Base-by-base conservation (phyloP, 2,113 vertebrate genomes). In the Paradisaea rubra region DNA sequence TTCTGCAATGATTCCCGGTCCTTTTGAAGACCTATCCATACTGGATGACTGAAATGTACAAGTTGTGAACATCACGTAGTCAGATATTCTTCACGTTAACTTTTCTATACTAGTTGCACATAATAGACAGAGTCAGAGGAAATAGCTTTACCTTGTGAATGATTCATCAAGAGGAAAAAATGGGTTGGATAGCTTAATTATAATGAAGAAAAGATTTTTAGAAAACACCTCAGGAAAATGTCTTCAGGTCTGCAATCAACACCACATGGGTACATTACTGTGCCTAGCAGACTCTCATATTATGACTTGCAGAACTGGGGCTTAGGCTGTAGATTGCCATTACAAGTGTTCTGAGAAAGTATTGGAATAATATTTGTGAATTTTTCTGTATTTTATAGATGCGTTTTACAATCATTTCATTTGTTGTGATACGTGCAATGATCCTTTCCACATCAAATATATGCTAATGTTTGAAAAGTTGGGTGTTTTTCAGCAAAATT, bases 401-500 rank as follows among this genome's bases (percentile, higher is more conserved):
- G 56, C 12, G 15, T 86, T 94, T 90, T 71, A 63, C 20, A 74
- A 41, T 30, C 5, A 31, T 83, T 95, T 79, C 18, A 53, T 84
- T 81, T 86, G 53, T 71, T 60, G 41, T 53, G 37, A 30, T 56
- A 88, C 6, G 11, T 45, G 71, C 44, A 47, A 3, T n/a, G 49
- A 57, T 64, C 52, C 63, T 86, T 95, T 93, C 61, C n/a, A 92
- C 31, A 86, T 90, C 53, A 86, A 88, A 95, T 88, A 50, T 13
- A 95, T 88, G 82, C 57, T 95, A 86, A 90, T 91, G 64, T 64
- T 81, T 90, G 65, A 93, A 84, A 95, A 88, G 28, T 44, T 74
- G 60, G 31, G 18, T 81, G 24, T 41, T 88, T 94, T 95, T 81
- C 56, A 86, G 56, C 16, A 72, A 86, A 90, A 93, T 76, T 23